These are phyloP conservation scores for human DNA, from an alignment of 2,113 vertebrate genomes.

Conservation along the genomic window GRCh38 chr2:66934001-66934500, in stretches of 20 bases:
- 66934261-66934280: background rate
- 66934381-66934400: background rate
- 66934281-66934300: background rate
- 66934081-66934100: background rate
- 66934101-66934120: background rate
- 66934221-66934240: background rate
- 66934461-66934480: background rate
- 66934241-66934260: background rate
- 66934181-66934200: background rate
- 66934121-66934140: background rate
- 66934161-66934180: background rate
- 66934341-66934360: background rate
- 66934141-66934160: background rate
- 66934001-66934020: background rate
- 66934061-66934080: background rate
- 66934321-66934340: background rate
- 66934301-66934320: background rate
- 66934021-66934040: background rate
- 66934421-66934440: background rate
- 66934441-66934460: background rate
- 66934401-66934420: background rate
- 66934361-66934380: background rate
- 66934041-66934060: background rate
- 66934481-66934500: background rate
- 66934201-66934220: background rate